Evolutionary conservation across 2,888 invertebrate genomes (phyloP).

Genomic region (Watsonalla cultraria): DNA sequence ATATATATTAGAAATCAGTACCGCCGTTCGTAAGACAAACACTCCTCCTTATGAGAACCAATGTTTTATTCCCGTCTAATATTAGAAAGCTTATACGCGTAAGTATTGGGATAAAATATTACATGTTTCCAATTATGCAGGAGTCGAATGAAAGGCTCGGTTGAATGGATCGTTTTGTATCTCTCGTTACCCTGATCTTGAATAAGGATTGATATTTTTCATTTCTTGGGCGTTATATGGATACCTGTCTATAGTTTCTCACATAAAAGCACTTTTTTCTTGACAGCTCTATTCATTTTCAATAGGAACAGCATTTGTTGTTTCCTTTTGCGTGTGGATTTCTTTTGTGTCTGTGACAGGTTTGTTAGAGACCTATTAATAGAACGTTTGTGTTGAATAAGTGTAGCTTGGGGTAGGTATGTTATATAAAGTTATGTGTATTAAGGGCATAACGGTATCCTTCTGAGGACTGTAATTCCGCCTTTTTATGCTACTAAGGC

Average conservation of each 20-base stretch:
- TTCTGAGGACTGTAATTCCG: no score
- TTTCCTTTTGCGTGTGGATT: background rate
- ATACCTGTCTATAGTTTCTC: slow-evolving; percentile 16
- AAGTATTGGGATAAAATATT: slow-evolving; percentile 26
- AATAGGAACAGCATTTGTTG: background rate
- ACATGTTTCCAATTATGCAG: slow-evolving; percentile 30
- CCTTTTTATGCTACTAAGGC: no score
- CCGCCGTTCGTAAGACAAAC: slow-evolving; percentile 10
- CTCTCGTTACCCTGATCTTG: slow-evolving; percentile 26
- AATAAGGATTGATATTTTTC: slow-evolving; percentile 24
- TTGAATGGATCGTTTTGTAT: slow-evolving; percentile 17
- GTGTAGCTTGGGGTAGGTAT: background rate
- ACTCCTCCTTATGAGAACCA: slow-evolving; percentile 22
- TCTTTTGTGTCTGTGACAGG: background rate
- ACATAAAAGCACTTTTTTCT: slow-evolving; percentile 16
- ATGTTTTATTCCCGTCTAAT: slow-evolving; percentile 27
- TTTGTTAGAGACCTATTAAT: no score
- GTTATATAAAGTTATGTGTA: no score
- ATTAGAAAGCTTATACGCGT: slow-evolving; percentile 16
- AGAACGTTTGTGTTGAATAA: background rate
- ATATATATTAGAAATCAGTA: slow-evolving; percentile 9
- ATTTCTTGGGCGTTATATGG: slow-evolving; percentile 18
- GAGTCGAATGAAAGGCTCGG: slow-evolving; percentile 17
- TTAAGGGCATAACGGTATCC: no score
- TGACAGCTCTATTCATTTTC: slow-evolving; percentile 21